phyloP scores from a whole-genome alignment of 2,888 invertebrate species.

The Ophioninae sp. region DNA sequence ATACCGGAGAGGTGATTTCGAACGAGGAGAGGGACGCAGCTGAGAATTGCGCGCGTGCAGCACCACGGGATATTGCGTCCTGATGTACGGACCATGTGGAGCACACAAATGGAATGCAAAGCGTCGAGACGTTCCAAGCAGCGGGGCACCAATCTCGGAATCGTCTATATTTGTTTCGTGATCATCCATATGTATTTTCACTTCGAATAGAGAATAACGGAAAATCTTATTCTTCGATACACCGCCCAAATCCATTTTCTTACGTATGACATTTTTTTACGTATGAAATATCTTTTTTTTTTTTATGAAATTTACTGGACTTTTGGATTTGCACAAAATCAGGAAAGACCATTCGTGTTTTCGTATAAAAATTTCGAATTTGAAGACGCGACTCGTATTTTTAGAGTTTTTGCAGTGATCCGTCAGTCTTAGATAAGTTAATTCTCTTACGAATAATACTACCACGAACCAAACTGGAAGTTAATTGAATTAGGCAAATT shows the following conservation, averaged over 20 bases:
- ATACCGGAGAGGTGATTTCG: conserved; percentile 17
- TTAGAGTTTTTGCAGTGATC: no score
- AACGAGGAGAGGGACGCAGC: background rate
- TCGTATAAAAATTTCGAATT: no score
- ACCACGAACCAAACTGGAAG: no score
- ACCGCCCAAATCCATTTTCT: background rate
- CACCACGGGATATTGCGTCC: conserved; percentile 36
- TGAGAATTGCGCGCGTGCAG: conserved; percentile 36
- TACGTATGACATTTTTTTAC: no score
- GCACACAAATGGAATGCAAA: conserved; percentile 58
- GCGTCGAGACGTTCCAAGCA: conserved; percentile 21
- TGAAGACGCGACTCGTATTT: no score
- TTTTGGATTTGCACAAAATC: no score
- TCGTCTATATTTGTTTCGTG: conserved; percentile 46
- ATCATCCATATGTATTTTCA: conserved; percentile 1
- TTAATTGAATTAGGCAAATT: no score
- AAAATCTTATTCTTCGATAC: background rate
- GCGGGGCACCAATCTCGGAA: conserved; percentile 35
- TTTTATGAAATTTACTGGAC: background rate
- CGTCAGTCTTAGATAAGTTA: no score
- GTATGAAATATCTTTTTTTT: no score
- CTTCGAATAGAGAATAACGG: background rate
- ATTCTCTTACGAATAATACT: no score
- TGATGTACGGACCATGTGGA: conserved; percentile 37
- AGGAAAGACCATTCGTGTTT: no score